These are phyloP conservation scores for Panagrolaimus sp. DNA, from an alignment of 1,140 invertebrate genomes.

Conservation along the genomic window DNA sequence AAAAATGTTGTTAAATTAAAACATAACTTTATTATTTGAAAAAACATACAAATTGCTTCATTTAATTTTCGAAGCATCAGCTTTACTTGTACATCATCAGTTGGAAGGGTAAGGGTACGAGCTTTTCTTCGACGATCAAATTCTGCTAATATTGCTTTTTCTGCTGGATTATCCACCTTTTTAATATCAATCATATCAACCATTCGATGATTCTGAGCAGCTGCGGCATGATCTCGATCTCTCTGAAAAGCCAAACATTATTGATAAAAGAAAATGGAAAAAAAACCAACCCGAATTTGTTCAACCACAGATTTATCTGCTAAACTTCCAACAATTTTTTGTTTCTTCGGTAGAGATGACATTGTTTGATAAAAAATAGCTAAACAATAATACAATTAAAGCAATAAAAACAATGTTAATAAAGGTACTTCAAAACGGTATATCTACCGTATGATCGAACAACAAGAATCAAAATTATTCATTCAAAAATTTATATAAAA, in stretches of 20 bases:
- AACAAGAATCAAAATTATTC: background rate
- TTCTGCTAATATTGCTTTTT: conserved; percentile 50
- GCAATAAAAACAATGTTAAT: no score
- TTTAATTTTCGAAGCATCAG: conserved; percentile 53
- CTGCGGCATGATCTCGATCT: conserved; percentile 89
- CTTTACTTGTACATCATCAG: conserved; percentile 57
- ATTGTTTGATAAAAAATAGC: background rate
- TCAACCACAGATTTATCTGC: conserved; percentile 23
- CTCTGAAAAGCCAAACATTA: conserved; percentile 77
- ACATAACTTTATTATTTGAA: background rate
- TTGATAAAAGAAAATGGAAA: background rate
- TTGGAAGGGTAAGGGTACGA: conserved; percentile 51
- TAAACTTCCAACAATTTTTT: conserved; percentile 15
- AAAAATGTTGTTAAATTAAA: conserved; percentile 4
- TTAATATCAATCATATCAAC: conserved; percentile 25
- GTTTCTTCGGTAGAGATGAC: background rate
- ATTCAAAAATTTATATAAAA: conserved; percentile 11
- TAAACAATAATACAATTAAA: background rate
- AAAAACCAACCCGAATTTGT: conserved; percentile 18
- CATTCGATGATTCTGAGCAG: conserved; percentile 57
- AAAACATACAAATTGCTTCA: conserved; percentile 55
- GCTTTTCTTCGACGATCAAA: conserved; percentile 54
- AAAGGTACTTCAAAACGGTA: no score
- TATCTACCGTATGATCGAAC: no score
- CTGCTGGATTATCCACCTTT: conserved; percentile 43